Conservation (phyloP, 37 sponge, comb jelly and placozoan species). For the Trichoplax adhaerens region DNA sequence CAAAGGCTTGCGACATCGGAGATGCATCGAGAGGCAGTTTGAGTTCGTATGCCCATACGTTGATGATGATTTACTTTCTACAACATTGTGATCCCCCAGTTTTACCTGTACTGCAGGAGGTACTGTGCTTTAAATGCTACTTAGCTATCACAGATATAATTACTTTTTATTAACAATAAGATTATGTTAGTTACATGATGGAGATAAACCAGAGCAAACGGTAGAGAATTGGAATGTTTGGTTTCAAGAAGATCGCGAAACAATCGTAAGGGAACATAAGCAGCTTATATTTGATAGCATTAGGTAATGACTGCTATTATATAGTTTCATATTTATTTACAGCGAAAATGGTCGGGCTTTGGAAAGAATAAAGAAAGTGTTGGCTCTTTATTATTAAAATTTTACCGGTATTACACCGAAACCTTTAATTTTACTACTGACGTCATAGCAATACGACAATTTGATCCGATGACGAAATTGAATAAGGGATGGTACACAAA, state of each 20-base stretch:
- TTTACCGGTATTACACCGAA: slow-evolving; percentile 17
- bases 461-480: slow-evolving; percentile 40
- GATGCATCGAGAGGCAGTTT: slow-evolving; percentile 77
- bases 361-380: background rate
- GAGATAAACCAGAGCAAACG: background rate
- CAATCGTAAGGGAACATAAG: too few relatives aligned
- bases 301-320: too few relatives aligned
- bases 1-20: slow-evolving; percentile 53
- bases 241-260: too few relatives aligned
- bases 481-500: slow-evolving; percentile 62
- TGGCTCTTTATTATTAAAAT: slow-evolving; percentile 4
- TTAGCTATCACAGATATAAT: too few relatives aligned
- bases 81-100: slow-evolving; percentile 31
- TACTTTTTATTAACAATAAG: too few relatives aligned
- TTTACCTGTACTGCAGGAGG: slow-evolving; percentile 13
- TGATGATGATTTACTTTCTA: slow-evolving; percentile 76
- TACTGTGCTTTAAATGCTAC: background rate
- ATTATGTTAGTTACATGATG: too few relatives aligned
- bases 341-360: too few relatives aligned
- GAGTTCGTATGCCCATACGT: slow-evolving; percentile 84
- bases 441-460: slow-evolving; percentile 41
- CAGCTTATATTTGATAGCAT: too few relatives aligned
- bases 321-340: too few relatives aligned
- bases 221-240: slow-evolving; percentile 2
- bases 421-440: slow-evolving; percentile 41